These are phyloP conservation scores for Uropsilus gracilis DNA, from an alignment of 2,113 vertebrate species.

Conservation along the genomic window DNA sequence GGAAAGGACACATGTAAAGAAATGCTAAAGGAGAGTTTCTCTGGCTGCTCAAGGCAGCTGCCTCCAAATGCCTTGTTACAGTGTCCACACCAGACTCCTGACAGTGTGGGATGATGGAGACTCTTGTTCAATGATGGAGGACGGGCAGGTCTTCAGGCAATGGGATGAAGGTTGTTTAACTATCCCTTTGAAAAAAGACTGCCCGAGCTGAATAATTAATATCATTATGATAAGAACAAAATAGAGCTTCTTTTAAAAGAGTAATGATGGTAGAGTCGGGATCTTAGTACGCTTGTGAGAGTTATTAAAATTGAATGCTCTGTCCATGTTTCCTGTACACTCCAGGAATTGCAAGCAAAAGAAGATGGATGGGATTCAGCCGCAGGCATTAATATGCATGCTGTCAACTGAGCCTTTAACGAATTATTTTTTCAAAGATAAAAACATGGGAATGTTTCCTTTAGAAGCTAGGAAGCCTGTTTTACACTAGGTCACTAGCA, in stretches of 20 bases:
- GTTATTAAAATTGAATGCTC: slow-evolving; percentile 60
- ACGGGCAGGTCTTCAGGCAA: slow-evolving; percentile 31
- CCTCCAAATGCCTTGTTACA: neutral
- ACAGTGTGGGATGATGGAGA: neutral
- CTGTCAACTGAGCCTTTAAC: slow-evolving; percentile 47
- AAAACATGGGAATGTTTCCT: slow-evolving; percentile 40
- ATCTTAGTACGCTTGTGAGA: slow-evolving; percentile 44
- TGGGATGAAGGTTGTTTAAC: slow-evolving; percentile 35
- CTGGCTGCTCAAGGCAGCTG: neutral
- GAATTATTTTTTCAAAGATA: slow-evolving; percentile 64
- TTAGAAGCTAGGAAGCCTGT: neutral
- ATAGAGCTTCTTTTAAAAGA: slow-evolving; percentile 65
- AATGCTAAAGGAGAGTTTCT: neutral
- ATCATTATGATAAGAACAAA: slow-evolving; percentile 70
- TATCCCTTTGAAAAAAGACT: slow-evolving; percentile 40
- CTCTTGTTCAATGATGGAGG: neutral
- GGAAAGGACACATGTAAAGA: neutral
- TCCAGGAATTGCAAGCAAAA: slow-evolving; percentile 51
- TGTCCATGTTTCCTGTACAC: slow-evolving; percentile 47
- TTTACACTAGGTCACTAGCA: neutral
- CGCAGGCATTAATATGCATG: slow-evolving; percentile 54
- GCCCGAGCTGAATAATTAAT: slow-evolving; percentile 59
- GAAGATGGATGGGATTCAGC: slow-evolving; percentile 42
- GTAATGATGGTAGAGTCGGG: slow-evolving; percentile 9
- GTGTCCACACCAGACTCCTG: neutral